These are phyloP conservation scores for Dasyurus viverrinus DNA, from an alignment of 2,113 vertebrate species.

Conservation along the genomic window DNA sequence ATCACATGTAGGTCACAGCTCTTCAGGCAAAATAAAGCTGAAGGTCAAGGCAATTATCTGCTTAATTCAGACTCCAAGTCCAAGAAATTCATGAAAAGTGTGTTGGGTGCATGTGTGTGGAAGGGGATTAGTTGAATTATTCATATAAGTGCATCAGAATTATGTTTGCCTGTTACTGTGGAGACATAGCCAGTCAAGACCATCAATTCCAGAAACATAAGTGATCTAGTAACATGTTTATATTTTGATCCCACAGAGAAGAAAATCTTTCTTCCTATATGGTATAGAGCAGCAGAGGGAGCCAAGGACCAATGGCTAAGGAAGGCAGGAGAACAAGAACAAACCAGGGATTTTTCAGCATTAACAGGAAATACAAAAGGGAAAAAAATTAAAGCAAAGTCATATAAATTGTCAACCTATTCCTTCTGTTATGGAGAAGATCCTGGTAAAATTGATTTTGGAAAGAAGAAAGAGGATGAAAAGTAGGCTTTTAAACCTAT, in stretches of 20 bases:
- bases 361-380: not conserved
- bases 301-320: not conserved
- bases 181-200: not conserved
- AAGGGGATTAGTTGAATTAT: not conserved
- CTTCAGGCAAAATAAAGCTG: not conserved
- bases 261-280: not conserved
- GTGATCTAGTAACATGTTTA: not conserved
- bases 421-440: not conserved
- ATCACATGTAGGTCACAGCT: not conserved
- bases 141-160: not conserved
- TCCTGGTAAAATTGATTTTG: not conserved
- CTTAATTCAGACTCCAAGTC: not conserved
- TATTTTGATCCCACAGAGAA: not conserved
- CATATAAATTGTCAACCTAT: not conserved
- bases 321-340: not conserved
- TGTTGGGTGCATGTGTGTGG: not conserved
- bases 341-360: not conserved
- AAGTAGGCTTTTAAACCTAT: not conserved
- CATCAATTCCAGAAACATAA: not conserved
- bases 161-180: not conserved
- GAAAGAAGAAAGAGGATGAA: not conserved
- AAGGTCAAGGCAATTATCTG: conserved; percentile 1
- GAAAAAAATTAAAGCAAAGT: not conserved
- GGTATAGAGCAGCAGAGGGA: not conserved
- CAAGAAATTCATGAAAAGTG: not conserved